Evolutionary conservation across 2,888 invertebrate genomes (phyloP), one percentile per base, ranked within the genome.

Genomic region (Phania funesta): DNA sequence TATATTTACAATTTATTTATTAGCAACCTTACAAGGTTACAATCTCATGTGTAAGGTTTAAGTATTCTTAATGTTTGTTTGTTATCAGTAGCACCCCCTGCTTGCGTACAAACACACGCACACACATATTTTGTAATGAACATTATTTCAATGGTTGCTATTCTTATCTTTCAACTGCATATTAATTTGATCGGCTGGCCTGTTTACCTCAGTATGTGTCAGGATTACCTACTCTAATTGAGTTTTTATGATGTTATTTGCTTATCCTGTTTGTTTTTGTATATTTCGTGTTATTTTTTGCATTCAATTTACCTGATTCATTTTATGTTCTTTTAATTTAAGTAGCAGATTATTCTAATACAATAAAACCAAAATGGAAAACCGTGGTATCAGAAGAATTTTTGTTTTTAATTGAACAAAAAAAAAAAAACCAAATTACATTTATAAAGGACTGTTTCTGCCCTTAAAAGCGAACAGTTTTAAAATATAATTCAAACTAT

Each of bases 181-280:
- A 26, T 11, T 50, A 44, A 29, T 6, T 6, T 13, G 32, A 52
- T 26, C 35, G 50, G 9, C 38, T 48, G 48, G 38, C 46, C 56
- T 50, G 56, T 48, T 56, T 65, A 41, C 41, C 16, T 60, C n/a
- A n/a, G 9, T 58, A 38, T 38, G 29, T 52, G 13, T 5, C 26
- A 77, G 48, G 58, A 65, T 65, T 65, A 68, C 50, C 56, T 62
- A 46, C 56, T 60, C 46, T 71, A 80, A 71, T 71, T 65, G 65
- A 54, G 22, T 67, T 62, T 81, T 62, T 73, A 68, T 64, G 54
- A 73, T 56, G 9, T 46, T 74, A 5, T 56, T 32, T 70, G 8
- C 46, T 56, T 70, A 6, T 35, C 24, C 1, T 48, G 9, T 58
- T 71, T 24, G 13, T 1, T 18, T 13, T 24, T 70, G 16, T 56